These are phyloP conservation scores for Pangasius larnaudii DNA, from an alignment of 2,797 vertebrate genomes.

Conservation along the genomic window DNA sequence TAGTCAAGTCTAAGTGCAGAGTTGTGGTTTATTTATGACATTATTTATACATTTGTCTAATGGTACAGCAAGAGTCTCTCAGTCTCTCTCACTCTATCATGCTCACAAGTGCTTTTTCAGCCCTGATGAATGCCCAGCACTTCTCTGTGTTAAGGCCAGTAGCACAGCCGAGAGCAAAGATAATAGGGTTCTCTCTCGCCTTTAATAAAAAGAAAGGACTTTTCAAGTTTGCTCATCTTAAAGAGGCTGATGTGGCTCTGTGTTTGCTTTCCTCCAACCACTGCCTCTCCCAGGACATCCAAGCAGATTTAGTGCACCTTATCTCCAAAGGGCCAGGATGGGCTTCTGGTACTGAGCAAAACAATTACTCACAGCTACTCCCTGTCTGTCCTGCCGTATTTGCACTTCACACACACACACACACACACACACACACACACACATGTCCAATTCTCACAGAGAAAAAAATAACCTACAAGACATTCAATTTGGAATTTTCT, in stretches of 20 bases:
- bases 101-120: constrained; percentile 37
- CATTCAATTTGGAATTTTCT: constrained; percentile 51
- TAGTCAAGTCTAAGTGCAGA: too few species aligned
- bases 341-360: constrained; percentile 71
- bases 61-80: constrained; percentile 25
- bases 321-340: constrained; percentile 80
- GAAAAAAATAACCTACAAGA: constrained; percentile 40
- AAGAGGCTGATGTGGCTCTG: constrained; percentile 67
- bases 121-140: constrained; percentile 58
- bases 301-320: constrained; percentile 77
- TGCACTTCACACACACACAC: constrained; percentile 61
- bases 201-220: constrained; percentile 64
- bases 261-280: constrained; percentile 72
- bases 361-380: constrained; percentile 76
- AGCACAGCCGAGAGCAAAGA: constrained; percentile 54
- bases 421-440: constrained; percentile 41
- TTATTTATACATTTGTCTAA: constrained; percentile 10
- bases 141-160: constrained; percentile 56
- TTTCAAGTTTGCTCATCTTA: constrained; percentile 68
- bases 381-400: constrained; percentile 68
- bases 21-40: neutral
- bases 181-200: constrained; percentile 60
- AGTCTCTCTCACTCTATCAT: constrained; percentile 45
- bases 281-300: constrained; percentile 72
- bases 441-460: constrained; percentile 47